phyloP scores from a whole-genome alignment of 2,888 invertebrate species.

The Thereva nobilitata region DNA sequence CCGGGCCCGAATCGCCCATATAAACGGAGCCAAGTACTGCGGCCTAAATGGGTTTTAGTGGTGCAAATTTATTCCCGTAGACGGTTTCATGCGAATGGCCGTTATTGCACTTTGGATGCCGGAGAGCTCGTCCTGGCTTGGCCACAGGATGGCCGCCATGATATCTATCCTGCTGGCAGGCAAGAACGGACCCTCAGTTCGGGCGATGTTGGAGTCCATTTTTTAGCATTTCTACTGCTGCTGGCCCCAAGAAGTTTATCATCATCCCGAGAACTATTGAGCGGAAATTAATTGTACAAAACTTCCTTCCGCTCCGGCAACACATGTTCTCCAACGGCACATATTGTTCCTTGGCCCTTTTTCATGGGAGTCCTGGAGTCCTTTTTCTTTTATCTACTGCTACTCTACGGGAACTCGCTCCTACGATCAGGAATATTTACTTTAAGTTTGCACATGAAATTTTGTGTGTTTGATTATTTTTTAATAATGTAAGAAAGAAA shows the following conservation, averaged over 20 bases:
- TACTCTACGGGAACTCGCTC: no score
- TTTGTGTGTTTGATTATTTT: no score
- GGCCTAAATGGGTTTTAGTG: slow-evolving; percentile 27
- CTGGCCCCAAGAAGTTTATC: slow-evolving; percentile 19
- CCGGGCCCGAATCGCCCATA: slow-evolving; percentile 16
- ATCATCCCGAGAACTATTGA: slow-evolving; percentile 12
- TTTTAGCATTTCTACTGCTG: slow-evolving; percentile 2
- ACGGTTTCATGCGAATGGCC: slow-evolving; percentile 14
- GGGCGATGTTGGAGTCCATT: slow-evolving; percentile 9
- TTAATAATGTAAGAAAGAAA: no score
- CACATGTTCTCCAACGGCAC: slow-evolving; percentile 25
- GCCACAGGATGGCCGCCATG: slow-evolving; percentile 17
- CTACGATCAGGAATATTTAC: no score
- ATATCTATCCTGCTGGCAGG: slow-evolving; percentile 8
- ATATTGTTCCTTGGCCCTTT: neutral
- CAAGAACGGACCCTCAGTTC: slow-evolving; percentile 12
- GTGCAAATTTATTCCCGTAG: slow-evolving; percentile 29
- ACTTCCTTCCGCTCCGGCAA: slow-evolving; percentile 28
- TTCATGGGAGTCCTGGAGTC: no score
- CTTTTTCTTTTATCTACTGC: no score
- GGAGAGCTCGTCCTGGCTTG: slow-evolving; percentile 10
- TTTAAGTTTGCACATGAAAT: no score
- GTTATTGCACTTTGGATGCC: slow-evolving; percentile 25
- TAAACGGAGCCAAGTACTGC: slow-evolving; percentile 9
- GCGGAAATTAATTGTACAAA: slow-evolving; percentile 29